Evolutionary conservation across 1,140 invertebrate species (phyloP).

Genomic region (Holcopasites calliopsidis): DNA sequence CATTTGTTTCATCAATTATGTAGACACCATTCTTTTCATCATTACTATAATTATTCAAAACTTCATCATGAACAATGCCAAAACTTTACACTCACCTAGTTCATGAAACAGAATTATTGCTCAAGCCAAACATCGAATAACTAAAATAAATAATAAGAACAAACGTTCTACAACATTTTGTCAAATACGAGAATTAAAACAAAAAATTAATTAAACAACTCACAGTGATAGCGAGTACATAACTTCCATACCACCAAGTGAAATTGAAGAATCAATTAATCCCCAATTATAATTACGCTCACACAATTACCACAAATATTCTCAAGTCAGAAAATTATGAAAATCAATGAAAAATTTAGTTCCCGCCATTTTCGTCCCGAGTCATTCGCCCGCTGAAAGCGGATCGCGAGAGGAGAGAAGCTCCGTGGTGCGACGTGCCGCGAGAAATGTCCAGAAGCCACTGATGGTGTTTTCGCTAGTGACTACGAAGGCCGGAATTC

Average conservation of each 20-base stretch:
- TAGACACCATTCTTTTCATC: too few relatives aligned
- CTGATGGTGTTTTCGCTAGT: conserved; percentile 29
- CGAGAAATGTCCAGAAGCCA: conserved; percentile 25
- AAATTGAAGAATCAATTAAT: background rate
- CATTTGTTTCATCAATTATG: too few relatives aligned
- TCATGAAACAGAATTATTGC: too few relatives aligned
- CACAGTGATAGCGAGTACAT: background rate
- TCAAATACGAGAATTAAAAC: too few relatives aligned
- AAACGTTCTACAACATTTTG: too few relatives aligned
- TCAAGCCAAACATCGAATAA: too few relatives aligned
- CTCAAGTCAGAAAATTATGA: background rate
- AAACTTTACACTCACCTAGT: too few relatives aligned
- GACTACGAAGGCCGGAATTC: conserved; percentile 24
- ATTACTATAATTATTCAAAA: too few relatives aligned
- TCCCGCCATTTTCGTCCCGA: conserved; percentile 23
- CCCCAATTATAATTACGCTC: background rate
- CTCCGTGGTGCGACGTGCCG: background rate
- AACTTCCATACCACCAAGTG: background rate
- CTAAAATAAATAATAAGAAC: too few relatives aligned
- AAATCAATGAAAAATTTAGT: background rate
- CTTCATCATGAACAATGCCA: too few relatives aligned
- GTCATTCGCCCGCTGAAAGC: too few relatives aligned
- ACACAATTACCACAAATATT: background rate
- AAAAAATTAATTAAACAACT: background rate
- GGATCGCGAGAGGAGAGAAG: background rate